Evolutionary conservation across 2,888 invertebrate species (phyloP), one percentile per base, ranked within the genome.

Genomic region (Lobophora halterata): DNA sequence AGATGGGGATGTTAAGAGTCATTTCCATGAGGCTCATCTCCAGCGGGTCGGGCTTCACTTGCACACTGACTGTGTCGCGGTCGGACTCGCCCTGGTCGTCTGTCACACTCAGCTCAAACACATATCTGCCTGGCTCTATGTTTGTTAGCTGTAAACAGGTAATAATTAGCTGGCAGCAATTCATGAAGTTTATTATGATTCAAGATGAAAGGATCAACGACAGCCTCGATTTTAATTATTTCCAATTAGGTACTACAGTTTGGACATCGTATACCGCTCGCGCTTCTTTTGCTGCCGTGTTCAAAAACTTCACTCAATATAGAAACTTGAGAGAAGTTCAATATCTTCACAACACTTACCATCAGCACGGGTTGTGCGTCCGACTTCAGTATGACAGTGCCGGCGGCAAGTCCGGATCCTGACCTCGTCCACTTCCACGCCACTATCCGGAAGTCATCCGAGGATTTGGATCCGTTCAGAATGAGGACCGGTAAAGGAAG

Each of bases 81-180:
- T 91, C 92, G 0, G 92, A 92, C 34, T 95, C 88, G 0, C 97
- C 97, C 71, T 97, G 97, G 52, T 95, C 95, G 73, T 98, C 98
- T 20, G 90, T 93, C 1, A 98, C 97, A n/a, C 93, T 94, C 38
- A 98, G 81, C 61, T 93, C 93, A 67, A 97, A 97, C 1, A 96
- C 91, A 70, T 97, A 98, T 49, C 93, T 91, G 0, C 97, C 98
- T 2, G 94, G 91, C 27, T 95, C 93, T 33, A 97, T 89, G 71
- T 96, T 93, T n/a, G 94, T 92, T 16, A 96, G 75, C 93, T 93
- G 65, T 7, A 71, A 51, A 32, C 12, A 9, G 3, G 6, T 7
- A 5, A 10, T n/a, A 16, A 25, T 3, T 11, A 3, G n/a, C 7
- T 19, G 1, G n/a, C n/a, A n/a, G n/a, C n/a, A n/a, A n/a, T n/a